Evolutionary conservation across 2,113 vertebrate genomes (phyloP), one percentile per base, ranked within the genome.

Genomic region (Oriolus oriolus): DNA sequence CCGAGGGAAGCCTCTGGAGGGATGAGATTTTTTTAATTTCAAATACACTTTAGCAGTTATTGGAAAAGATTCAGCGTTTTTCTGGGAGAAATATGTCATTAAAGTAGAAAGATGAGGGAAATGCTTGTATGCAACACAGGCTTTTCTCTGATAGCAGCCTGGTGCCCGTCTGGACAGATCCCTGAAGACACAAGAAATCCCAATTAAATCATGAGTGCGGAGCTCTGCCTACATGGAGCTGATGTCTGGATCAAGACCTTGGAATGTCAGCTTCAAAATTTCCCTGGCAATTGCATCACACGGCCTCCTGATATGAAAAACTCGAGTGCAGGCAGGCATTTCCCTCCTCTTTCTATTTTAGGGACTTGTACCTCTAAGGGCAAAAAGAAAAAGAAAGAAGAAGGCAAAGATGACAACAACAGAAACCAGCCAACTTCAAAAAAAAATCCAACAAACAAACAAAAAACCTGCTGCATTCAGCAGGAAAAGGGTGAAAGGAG

Each of bases 101-200:
- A 64, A 87, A 92, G 52, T 6, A 59, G 82, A 87, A 94, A 80
- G 94, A 93, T 77, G 91, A 97, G 94, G 81, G 76, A 84, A 76
- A 71, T 18, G 73, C 94, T 77, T 89, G 73, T 70, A 18, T 54
- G 85, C n/a, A 87, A 93, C 65, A 77, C 26, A 56, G 69, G 68
- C 74, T 94, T 73, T 94, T 57, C n/a, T n/a, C 87, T 41, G 80
- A 66, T 19, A 95, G 96, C 73, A 94, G 88, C 44, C 87, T 80
- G 57, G 76, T 95, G 90, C 87, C 94, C 78, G 87, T 96, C 95
- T 90, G 95, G 89, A 73, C 91, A 83, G 87, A 88, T 91, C 94
- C 95, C 91, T 63, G 66, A 95, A 93, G 91, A 96, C 91, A 90
- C 26, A 37, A 87, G 94, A 84, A 88, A 85, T 87, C 93, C 66